Base-by-base conservation (phyloP, 2,113 vertebrate genomes). In the Cyanistes caeruleus region DNA sequence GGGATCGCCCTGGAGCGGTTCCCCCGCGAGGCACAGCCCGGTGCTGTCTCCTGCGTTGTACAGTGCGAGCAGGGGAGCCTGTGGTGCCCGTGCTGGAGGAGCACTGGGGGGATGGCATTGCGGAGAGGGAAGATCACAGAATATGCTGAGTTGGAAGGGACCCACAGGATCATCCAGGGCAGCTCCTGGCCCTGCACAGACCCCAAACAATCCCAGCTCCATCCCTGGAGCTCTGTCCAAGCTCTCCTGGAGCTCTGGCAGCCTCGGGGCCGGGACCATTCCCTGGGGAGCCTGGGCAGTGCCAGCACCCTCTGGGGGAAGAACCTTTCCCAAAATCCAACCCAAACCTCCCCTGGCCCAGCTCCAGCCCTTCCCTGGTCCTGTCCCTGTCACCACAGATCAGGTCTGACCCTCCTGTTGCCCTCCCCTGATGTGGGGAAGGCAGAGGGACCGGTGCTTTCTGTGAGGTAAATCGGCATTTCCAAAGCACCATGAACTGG, bases 271-370 rank as follows among this genome's bases (percentile, higher is more conserved):
- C 0, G 20, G 15, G 25, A 8, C 80, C 68, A 22, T 73, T 67
- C 68, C 80, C 49, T 39, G 59, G 25, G 46, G 46, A 83, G 55
- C 44, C 44, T 51, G 80, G 49, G 59, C 59, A 65, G 28, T 65
- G 82, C 59, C 82, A 30, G 59, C 70, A n/a, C 12, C 28, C 43
- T 65, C 27, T 20, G 70, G 2, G 53, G 43, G 35, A 58, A 49
- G 8, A 58, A 25, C 24, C 20, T 51, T 59, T 6, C 31, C 70
- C 11, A 3, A 49, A 2, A 6, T 21, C 72, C 70, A 25, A 0
- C 43, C 30, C 3, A 0, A 43, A 0, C 9, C 8, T 12, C 2
- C 10, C 51, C 51, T 30, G 24, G 1, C 30, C 0, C 62, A 31
- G 53, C 30, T 17, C 35, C 52, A 31, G 83, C 37, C 17, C 3